phyloP scores from a whole-genome alignment of 2,888 invertebrate species.

The Uloborus plumipes region DNA sequence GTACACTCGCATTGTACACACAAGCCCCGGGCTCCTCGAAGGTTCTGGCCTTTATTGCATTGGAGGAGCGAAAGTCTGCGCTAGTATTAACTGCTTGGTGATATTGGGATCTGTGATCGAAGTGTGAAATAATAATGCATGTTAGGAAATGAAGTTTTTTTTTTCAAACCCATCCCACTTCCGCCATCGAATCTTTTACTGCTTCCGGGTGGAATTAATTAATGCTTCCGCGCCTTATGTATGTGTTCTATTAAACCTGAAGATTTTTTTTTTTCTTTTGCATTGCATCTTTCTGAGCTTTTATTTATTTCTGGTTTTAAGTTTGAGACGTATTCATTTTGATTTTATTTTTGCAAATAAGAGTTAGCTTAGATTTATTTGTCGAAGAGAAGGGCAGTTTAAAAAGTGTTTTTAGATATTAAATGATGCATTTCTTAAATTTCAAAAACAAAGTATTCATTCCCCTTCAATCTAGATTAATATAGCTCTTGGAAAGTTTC shows the following conservation, averaged over 20 bases:
- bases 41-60: slow-evolving; percentile 41
- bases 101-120: slow-evolving; percentile 52
- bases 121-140: slow-evolving; percentile 57
- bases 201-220: slow-evolving; percentile 62
- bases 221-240: slow-evolving; percentile 45
- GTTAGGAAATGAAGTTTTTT: slow-evolving; percentile 40
- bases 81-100: slow-evolving; percentile 56
- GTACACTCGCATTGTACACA: slow-evolving; percentile 55
- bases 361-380: not conserved
- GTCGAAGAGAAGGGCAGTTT: not conserved
- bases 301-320: not conserved
- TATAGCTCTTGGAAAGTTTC: no score
- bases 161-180: slow-evolving; percentile 38
- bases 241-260: slow-evolving; percentile 54
- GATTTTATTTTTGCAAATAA: not conserved
- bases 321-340: not conserved
- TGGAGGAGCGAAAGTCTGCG: slow-evolving; percentile 29
- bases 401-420: no score
- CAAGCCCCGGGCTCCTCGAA: slow-evolving; percentile 31
- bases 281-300: not conserved
- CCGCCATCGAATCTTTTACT: slow-evolving; percentile 43
- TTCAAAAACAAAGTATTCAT: no score
- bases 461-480: no score
- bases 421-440: no score
- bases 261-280: not conserved